Evolutionary conservation across 2,113 vertebrate species (phyloP).

Genomic region (Cyphotilapia sp.): DNA sequence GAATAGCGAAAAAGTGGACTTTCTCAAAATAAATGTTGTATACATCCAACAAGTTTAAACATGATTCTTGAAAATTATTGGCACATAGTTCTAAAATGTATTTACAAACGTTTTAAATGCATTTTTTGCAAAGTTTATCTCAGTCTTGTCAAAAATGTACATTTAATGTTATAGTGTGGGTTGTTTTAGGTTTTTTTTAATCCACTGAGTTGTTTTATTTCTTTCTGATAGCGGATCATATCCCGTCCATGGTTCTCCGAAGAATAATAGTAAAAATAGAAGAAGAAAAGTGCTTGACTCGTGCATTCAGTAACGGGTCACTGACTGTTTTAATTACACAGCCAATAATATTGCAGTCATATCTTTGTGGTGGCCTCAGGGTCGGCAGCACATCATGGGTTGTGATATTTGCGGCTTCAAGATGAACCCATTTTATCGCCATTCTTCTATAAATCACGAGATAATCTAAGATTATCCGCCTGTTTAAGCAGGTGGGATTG

Average conservation of each 20-base stretch:
- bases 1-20: background rate
- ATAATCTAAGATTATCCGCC: background rate
- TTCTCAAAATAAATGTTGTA: background rate
- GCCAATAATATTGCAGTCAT: background rate
- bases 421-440: background rate
- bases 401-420: background rate
- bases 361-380: background rate
- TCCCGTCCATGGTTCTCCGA: background rate
- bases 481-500: background rate
- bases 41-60: background rate
- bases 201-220: background rate
- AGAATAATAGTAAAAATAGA: background rate
- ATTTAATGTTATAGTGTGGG: background rate
- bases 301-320: background rate
- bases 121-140: background rate
- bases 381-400: background rate
- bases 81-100: background rate
- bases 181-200: background rate
- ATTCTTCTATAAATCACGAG: background rate
- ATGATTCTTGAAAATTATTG: background rate
- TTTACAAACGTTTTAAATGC: background rate
- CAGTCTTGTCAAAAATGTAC: background rate
- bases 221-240: background rate
- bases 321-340: background rate
- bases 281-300: background rate